These are phyloP conservation scores for Phaethornis superciliosus DNA, from an alignment of 2,113 vertebrate species.

Conservation along the genomic window DNA sequence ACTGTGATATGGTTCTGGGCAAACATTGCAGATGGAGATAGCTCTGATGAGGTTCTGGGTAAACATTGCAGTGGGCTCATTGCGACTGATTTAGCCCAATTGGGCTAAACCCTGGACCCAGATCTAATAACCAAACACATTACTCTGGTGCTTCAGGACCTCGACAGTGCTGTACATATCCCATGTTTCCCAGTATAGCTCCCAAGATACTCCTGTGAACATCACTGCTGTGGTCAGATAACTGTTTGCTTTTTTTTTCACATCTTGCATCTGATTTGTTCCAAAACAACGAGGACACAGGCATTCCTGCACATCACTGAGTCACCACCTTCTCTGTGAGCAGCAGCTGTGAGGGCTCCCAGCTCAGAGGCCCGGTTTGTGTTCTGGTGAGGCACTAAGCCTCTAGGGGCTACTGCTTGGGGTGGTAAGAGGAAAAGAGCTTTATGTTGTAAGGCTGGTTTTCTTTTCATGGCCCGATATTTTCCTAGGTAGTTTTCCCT, in stretches of 20 bases:
- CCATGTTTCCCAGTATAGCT: slow-evolving; percentile 7
- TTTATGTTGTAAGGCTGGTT: neutral
- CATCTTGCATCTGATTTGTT: neutral
- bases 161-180: neutral
- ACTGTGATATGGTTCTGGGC: neutral
- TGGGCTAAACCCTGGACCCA: neutral
- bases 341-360: neutral
- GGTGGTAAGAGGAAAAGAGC: slow-evolving; percentile 33
- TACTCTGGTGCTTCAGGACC: neutral
- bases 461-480: slow-evolving; percentile 7
- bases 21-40: neutral
- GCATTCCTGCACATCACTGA: slow-evolving; percentile 28
- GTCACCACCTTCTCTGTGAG: slow-evolving; percentile 21
- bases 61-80: fast-evolving
- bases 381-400: neutral
- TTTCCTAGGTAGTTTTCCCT: slow-evolving; percentile 60
- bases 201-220: slow-evolving; percentile 17
- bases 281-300: slow-evolving; percentile 13
- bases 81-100: neutral
- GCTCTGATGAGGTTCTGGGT: neutral
- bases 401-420: neutral
- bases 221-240: neutral
- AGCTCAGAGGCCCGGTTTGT: neutral
- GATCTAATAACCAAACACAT: neutral
- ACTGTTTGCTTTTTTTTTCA: slow-evolving; percentile 35